Conservation (phyloP, 2,113 vertebrate species). For the Thunnus thynnus region DNA sequence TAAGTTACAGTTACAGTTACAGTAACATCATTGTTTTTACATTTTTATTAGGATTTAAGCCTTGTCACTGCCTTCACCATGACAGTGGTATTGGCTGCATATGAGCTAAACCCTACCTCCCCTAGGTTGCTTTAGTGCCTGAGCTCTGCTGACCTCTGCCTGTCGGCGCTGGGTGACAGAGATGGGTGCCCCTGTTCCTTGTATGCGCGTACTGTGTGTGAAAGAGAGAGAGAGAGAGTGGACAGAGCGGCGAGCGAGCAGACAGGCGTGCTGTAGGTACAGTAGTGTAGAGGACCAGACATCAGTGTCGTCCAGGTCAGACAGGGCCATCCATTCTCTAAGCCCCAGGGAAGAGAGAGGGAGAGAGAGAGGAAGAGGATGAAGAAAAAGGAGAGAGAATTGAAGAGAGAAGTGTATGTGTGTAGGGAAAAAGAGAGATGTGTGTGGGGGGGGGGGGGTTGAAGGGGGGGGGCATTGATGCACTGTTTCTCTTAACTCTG, state of each 20-base stretch:
- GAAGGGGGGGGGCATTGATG: conserved; percentile 56
- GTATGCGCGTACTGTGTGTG: conserved; percentile 13
- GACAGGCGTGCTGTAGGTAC: conserved; percentile 81
- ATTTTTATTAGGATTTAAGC: conserved; percentile 2
- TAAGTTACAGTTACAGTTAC: background rate
- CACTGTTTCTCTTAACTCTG: conserved; percentile 81
- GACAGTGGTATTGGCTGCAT: conserved; percentile 38
- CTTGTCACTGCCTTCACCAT: background rate
- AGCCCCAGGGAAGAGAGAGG: conserved; percentile 74
- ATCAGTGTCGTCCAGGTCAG: conserved; percentile 82
- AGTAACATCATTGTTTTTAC: background rate
- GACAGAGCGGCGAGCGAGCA: conserved; percentile 53
- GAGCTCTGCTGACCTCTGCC: conserved; percentile 81
- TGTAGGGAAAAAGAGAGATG: conserved; percentile 45
- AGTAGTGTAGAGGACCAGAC: conserved; percentile 77
- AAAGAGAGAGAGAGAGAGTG: conserved; percentile 42
- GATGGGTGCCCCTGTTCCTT: conserved; percentile 58
- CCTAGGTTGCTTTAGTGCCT: conserved; percentile 57
- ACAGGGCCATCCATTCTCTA: conserved; percentile 84
- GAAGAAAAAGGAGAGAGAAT: conserved; percentile 33
- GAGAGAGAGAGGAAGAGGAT: conserved; percentile 11
- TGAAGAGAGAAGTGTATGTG: conserved; percentile 31
- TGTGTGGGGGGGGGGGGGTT: background rate
- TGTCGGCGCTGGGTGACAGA: conserved; percentile 73
- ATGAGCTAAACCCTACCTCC: conserved; percentile 46